Base-by-base conservation (phyloP, 2,113 vertebrate species). In the Climacteris rufus region DNA sequence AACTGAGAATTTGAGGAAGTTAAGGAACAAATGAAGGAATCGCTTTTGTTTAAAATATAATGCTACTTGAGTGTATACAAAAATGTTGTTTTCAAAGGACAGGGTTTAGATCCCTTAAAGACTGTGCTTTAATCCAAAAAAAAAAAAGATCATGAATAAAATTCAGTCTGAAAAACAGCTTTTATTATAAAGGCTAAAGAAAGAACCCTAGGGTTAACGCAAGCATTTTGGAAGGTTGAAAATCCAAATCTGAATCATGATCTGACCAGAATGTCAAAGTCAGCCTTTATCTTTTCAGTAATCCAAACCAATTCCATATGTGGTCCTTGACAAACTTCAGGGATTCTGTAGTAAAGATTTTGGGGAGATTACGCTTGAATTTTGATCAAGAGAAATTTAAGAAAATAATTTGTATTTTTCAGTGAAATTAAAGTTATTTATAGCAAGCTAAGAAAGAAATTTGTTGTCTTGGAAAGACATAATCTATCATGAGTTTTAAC, bases 1-100 rank as follows among this genome's bases (percentile, higher is more conserved):
- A 90, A 90, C n/a, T 45, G 33, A 78, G 81, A 82, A 91, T 81
- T 28, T 70, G 64, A 68, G 52, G 80, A 97, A 97, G 66, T 95
- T 95, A 94, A 90, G 61, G 83, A 94, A 76, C 39, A 97, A 96
- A 96, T 87, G 74, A 96, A 96, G 76, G 64, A 88, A 94, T 83
- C 0, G 0, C 37, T 93, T 97, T 95, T 94, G 44, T 94, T 88
- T 81, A 65, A 91, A 94, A 92, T 90, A 37, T 7, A 72, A 54
- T 37, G 49, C 54, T 93, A 93, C 61, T 86, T 86, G 75, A 94
- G 28, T 52, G 14, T 68, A 83, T 60, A 52, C 17, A 69, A 87
- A 95, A 91, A 60, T 47, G 18, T 14, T 66, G 19, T 54, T 72
- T 54, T 78, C 56, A 87, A 88, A 60, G 17, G 25, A 70, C 0